phyloP scores from a whole-genome alignment of 2,113 vertebrate species.

The Gallinago undulata region DNA sequence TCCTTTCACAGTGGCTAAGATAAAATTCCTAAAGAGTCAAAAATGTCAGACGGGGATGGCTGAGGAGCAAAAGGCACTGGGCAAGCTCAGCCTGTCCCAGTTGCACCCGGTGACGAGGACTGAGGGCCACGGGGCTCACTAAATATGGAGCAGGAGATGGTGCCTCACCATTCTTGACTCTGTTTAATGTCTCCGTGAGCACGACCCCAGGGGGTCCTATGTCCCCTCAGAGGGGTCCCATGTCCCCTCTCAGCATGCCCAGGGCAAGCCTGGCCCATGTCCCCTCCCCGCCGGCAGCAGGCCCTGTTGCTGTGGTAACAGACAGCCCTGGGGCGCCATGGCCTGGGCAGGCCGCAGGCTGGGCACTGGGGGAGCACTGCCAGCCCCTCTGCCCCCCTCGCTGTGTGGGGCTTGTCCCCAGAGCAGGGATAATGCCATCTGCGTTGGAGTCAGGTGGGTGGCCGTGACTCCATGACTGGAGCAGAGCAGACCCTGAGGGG shows the following conservation, averaged over 20 bases:
- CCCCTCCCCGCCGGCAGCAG: not conserved
- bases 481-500: not conserved
- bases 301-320: rapidly evolving
- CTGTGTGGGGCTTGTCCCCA: rapidly evolving
- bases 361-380: rapidly evolving
- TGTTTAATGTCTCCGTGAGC: rapidly evolving
- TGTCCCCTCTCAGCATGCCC: not conserved
- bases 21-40: not conserved
- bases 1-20: not conserved
- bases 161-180: not conserved
- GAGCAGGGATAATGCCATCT: rapidly evolving
- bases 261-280: rapidly evolving
- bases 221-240: not conserved
- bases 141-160: not conserved
- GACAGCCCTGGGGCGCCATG: rapidly evolving
- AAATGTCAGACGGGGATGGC: not conserved
- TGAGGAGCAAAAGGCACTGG: not conserved
- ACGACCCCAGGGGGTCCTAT: rapidly evolving
- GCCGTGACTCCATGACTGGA: not conserved
- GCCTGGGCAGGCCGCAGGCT: rapidly evolving
- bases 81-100: not conserved
- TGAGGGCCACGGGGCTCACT: not conserved
- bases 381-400: not conserved
- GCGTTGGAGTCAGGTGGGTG: too few relatives aligned
- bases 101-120: rapidly evolving